Percentiles rank a stretch among this genome's conserved stretches.
These are phyloP conservation scores for Mungos mungo DNA, from an alignment of 2,113 vertebrate species.

Conservation along the genomic window DNA sequence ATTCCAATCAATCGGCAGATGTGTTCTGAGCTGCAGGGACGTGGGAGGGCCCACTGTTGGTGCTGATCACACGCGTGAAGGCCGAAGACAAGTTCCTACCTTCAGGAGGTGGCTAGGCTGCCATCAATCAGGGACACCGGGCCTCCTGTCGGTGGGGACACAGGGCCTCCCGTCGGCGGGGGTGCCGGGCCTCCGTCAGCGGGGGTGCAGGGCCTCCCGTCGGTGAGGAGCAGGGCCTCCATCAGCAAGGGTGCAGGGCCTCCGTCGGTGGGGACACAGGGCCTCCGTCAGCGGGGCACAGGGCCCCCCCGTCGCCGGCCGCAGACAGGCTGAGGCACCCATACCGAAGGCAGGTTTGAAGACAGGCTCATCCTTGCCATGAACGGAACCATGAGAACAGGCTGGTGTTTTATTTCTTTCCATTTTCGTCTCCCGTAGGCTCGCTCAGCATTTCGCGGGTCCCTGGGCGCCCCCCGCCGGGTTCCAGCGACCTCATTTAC, in stretches of 20 bases:
- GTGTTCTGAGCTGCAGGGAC: background rate
- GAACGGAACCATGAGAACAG: background rate
- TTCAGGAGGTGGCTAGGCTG: background rate
- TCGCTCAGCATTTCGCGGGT: background rate
- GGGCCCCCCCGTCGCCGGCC: too few relatives aligned
- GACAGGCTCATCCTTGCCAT: background rate
- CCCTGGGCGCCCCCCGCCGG: background rate
- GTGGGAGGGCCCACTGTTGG: background rate
- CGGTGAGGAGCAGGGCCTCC: too few relatives aligned
- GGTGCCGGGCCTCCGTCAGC: too few relatives aligned
- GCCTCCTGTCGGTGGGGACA: too few relatives aligned
- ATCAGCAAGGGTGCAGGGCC: background rate
- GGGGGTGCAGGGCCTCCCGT: background rate
- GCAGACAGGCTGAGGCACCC: too few relatives aligned
- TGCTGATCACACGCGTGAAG: background rate
- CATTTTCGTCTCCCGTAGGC: background rate
- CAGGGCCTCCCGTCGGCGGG: too few relatives aligned
- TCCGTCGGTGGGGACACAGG: too few relatives aligned
- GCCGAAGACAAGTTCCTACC: too few relatives aligned
- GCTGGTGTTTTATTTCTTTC: background rate
- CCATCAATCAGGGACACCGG: background rate
- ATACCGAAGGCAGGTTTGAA: background rate
- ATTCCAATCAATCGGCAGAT: background rate
- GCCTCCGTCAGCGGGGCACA: too few relatives aligned
- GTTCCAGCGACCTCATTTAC: background rate